A percentile compares a stretch with the other conserved stretches of the same genome.
Evolutionary conservation across 2,797 vertebrate genomes (phyloP).

Genomic region (Oreortyx pictus): DNA sequence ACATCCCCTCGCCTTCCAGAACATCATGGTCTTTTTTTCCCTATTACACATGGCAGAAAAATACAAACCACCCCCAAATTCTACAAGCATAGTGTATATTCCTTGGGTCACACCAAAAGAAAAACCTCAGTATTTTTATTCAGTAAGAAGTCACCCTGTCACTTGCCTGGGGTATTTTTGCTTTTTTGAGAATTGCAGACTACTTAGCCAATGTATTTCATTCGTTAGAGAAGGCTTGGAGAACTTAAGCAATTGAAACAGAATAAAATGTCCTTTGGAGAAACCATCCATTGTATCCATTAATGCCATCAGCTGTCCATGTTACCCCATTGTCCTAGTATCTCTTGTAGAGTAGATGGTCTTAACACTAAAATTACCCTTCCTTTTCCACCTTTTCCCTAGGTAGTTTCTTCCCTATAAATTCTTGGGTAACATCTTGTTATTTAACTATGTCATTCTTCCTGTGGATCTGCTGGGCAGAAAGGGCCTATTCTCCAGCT

Average conservation of each 20-base stretch:
- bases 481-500: neutral
- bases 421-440: neutral
- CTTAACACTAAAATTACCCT: neutral
- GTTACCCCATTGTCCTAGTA: neutral
- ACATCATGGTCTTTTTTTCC: neutral
- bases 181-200: neutral
- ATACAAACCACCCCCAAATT: neutral
- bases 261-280: neutral
- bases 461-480: neutral
- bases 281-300: neutral
- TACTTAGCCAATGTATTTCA: neutral
- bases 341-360: neutral
- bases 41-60: neutral
- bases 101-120: neutral
- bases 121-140: neutral
- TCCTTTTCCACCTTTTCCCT: neutral
- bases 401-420: neutral
- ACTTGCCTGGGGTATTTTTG: neutral
- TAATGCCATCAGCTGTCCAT: neutral
- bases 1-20: neutral
- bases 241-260: neutral
- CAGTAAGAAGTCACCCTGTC: neutral
- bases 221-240: neutral
- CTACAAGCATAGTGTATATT: neutral
- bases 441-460: neutral